phyloP scores from a whole-genome alignment of 2,888 invertebrate genomes.

The Drosophila sordidula region DNA sequence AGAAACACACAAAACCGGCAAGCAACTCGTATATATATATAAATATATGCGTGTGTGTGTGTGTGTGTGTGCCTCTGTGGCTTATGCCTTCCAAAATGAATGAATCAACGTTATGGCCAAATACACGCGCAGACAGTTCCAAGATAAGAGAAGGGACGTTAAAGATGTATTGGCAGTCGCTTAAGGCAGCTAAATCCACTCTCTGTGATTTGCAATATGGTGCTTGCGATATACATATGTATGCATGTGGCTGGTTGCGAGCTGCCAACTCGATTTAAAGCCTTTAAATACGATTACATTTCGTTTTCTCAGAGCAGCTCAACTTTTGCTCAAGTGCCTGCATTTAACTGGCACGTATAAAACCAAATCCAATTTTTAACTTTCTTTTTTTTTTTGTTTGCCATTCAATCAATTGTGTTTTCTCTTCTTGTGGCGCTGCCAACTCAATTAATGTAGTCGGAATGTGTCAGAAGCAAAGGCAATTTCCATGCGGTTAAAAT shows the following conservation, averaged over 20 bases:
- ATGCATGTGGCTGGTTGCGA: background rate
- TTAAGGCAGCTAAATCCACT: slow-evolving; percentile 3
- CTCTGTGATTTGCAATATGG: slow-evolving; percentile 21
- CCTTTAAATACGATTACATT: background rate
- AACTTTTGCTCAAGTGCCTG: background rate
- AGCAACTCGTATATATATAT: background rate
- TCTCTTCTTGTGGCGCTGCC: too few relatives aligned
- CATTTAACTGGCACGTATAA: background rate
- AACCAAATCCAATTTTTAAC: background rate
- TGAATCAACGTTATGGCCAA: slow-evolving; percentile 13
- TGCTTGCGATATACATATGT: background rate
- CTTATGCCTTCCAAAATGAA: slow-evolving; percentile 17
- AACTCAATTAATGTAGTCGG: too few relatives aligned
- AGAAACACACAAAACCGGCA: slow-evolving; percentile 1
- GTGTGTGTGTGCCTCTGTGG: slow-evolving; percentile 3
- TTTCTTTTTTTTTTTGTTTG: background rate
- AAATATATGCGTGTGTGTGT: background rate
- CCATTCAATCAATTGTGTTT: too few relatives aligned
- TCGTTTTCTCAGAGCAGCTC: background rate
- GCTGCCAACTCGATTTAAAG: background rate
- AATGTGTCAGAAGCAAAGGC: too few relatives aligned
- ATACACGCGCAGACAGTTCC: background rate
- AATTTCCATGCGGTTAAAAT: too few relatives aligned
- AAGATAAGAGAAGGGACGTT: background rate
- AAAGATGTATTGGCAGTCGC: slow-evolving; percentile 9